phyloP scores from a whole-genome alignment of 2,888 invertebrate genomes.

The Drosophila helvetica region DNA sequence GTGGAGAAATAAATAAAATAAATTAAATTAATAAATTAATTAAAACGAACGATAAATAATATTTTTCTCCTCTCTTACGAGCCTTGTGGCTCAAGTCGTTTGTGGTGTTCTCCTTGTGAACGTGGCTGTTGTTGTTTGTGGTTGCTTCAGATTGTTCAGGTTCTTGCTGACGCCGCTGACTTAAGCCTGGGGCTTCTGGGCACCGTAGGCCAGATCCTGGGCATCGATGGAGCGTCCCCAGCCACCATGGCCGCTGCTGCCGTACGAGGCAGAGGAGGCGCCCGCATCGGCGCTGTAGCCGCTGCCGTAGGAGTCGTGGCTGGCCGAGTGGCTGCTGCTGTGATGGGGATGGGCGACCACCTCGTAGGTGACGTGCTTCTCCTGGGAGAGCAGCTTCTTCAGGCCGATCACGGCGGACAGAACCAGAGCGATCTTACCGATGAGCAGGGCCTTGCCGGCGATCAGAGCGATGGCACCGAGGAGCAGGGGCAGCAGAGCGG shows the following conservation, averaged over 20 bases:
- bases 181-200: slow-evolving; percentile 87
- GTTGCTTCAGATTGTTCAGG: slow-evolving; percentile 19
- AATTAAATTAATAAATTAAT: slow-evolving; percentile 81
- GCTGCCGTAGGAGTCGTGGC: slow-evolving; percentile 87
- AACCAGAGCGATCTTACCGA: slow-evolving; percentile 93
- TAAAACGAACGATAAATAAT: slow-evolving; percentile 79
- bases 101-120: slow-evolving; percentile 33
- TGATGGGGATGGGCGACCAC: slow-evolving; percentile 94
- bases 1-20: slow-evolving; percentile 79
- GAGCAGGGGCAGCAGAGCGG: slow-evolving; percentile 90
- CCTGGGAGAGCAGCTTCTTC: slow-evolving; percentile 91
- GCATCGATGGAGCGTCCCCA: slow-evolving; percentile 92
- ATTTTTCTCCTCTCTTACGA: slow-evolving; percentile 57
- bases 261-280: slow-evolving; percentile 86
- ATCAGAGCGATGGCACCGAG: slow-evolving; percentile 93
- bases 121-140: slow-evolving; percentile 8
- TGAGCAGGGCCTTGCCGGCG: slow-evolving; percentile 92
- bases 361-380: slow-evolving; percentile 94
- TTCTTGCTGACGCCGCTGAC: slow-evolving; percentile 10
- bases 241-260: slow-evolving; percentile 87
- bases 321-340: slow-evolving; percentile 88
- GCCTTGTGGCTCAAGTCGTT: slow-evolving; percentile 58
- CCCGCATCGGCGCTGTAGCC: slow-evolving; percentile 86
- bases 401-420: slow-evolving; percentile 92
- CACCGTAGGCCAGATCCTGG: slow-evolving; percentile 91